Evolutionary conservation across 1,140 invertebrate species (phyloP).

Genomic region (Drosophila lini): DNA sequence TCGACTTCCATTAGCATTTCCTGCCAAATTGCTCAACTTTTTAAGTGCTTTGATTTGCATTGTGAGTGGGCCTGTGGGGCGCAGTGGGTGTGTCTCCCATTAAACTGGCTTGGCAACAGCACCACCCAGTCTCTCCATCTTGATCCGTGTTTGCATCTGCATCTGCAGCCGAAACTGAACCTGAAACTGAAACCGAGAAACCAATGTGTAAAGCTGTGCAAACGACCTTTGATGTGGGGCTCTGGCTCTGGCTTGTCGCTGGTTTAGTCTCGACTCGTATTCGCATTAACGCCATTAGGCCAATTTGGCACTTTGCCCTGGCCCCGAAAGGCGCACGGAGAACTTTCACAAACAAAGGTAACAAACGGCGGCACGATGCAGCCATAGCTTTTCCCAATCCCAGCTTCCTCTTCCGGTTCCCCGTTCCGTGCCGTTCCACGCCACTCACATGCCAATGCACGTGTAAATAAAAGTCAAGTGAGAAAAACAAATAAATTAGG

Average conservation of each 20-base stretch:
- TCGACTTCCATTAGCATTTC: constrained; percentile 31
- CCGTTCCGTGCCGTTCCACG: neutral
- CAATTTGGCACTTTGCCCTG: constrained; percentile 79
- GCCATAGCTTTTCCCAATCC: constrained; percentile 18
- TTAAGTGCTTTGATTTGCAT: constrained; percentile 72
- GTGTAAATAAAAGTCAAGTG: constrained; percentile 81
- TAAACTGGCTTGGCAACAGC: constrained; percentile 52
- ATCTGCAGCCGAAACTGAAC: neutral
- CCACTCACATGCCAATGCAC: constrained; percentile 71
- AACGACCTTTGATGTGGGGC: constrained; percentile 63
- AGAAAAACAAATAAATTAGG: constrained; percentile 70
- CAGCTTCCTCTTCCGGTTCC: neutral
- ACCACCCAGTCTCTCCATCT: constrained; percentile 22
- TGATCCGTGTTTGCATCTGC: constrained; percentile 15
- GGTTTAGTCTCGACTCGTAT: constrained; percentile 73
- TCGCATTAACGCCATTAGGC: constrained; percentile 82
- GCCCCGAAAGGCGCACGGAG: constrained; percentile 47
- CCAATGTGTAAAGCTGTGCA: constrained; percentile 33
- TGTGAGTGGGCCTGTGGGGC: constrained; percentile 17
- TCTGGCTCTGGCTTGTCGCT: constrained; percentile 39
- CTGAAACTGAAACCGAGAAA: constrained; percentile 16
- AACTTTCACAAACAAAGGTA: constrained; percentile 72
- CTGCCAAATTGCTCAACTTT: constrained; percentile 62
- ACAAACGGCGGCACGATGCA: constrained; percentile 50
- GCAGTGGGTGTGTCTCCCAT: constrained; percentile 8